Base-by-base conservation (phyloP, 2,113 vertebrate genomes). In the Tauraco erythrolophus region DNA sequence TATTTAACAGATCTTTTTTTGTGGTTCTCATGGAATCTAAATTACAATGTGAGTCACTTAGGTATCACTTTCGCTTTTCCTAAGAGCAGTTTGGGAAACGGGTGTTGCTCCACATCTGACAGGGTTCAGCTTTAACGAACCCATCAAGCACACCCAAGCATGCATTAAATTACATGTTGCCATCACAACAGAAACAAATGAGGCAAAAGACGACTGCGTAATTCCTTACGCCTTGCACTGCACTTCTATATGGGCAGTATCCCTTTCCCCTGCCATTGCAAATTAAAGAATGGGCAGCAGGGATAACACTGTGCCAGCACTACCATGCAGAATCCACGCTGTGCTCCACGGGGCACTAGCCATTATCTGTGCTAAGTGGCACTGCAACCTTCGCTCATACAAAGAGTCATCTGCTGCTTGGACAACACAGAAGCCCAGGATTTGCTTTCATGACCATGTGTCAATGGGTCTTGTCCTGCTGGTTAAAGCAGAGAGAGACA, bases 361-460 rank as follows among this genome's bases (percentile, higher is more conserved):
- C 28, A 23, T 45, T 45, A 43, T 54, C 85, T 65, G 46, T 51
- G 61, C 57, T 78, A 45, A 81, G 75, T 31, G 60, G 7, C 50
- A 65, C 33, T 5, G 23, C 46, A 43, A 9, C 3, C 0, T 35
- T 70, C 3, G 0, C 51, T 70, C 56, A 12, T 0, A 0, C 60
- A n/a, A 60, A 45, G 51, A 91, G 21, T 4, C 9, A 14, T 19
- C 41, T 66, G 35, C 66, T 45, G 25, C 43, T 76, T 43, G 41
- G 60, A 39, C 58, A 68, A 50, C 46, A 74, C 19, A 57, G 58
- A 93, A 80, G 27, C 22, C n/a, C 66, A 41, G 28, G 33, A 45
- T 19, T 31, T 0, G 0, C 35, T 81, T 61, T 71, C 23, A 53
- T 0, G 3, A 41, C n/a, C 0, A 0, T 14, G 11, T 69, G 18